Base-by-base conservation (phyloP, 2,797 vertebrate species). In the Merluccius polli region DNA sequence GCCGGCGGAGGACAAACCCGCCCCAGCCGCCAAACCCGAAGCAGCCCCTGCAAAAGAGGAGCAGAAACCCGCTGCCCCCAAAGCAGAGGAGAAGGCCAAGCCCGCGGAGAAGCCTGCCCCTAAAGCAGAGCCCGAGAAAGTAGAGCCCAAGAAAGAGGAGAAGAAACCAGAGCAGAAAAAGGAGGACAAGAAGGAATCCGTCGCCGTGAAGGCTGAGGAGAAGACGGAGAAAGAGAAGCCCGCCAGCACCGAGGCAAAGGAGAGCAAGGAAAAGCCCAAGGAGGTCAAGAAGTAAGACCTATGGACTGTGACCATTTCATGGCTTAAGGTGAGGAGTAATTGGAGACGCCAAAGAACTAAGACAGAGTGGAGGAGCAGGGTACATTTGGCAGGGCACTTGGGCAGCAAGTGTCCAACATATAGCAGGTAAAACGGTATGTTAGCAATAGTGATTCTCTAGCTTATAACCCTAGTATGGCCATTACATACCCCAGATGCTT, bases 181-280 rank as follows among this genome's bases (percentile, higher is more conserved):
- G 74, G 83, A 90, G 76, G 15, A 72, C 0, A 78, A 81, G 76
- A 89, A 89, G 83, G 89, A 89, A 24, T 70, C 78, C n/a, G 44
- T 69, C n/a, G 87, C 86, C 30, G 82, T 77, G 44, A 90, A 82
- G 70, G 85, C 90, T 8, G 87, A 3, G 78, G 82, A 41, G 3
- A 92, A 91, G 75, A 84, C 79, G 0, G 94, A 93, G 76, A 95
- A 94, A 0, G 94, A 93, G 76, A 95, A 94, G 80, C 90, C 77
- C 0, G 94, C 95, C 15, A 84, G 93, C 85, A 93, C 94, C 1
- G 95, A 96, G 44, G 79, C 92, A 24, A 94, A 94, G 88, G 93
- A 94, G 59, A 9, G n/a, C 59, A 65, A 65, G 24, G 59, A 65
- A 84, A 79, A 94, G 59, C 24, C 59, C 59, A 65, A 65, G 24